Evolutionary conservation across 2,888 invertebrate species (phyloP).

Genomic region (Philopedon plagiatum): DNA sequence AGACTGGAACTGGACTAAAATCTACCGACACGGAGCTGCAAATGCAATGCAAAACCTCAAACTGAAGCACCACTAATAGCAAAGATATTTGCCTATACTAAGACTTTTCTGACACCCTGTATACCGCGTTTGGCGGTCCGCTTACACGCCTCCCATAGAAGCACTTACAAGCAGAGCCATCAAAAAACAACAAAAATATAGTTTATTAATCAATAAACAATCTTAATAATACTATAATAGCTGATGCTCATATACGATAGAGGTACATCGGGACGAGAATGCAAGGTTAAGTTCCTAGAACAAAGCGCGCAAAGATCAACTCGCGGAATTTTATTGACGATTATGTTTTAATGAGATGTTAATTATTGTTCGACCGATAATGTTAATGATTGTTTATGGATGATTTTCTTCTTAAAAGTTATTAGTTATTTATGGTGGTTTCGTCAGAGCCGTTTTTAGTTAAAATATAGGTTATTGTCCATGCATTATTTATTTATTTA

Average conservation of each 20-base stretch:
- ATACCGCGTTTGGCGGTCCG: too few relatives aligned
- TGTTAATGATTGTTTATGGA: not conserved
- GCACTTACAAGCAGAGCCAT: not conserved
- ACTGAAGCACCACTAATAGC: too few relatives aligned
- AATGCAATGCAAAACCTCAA: too few relatives aligned
- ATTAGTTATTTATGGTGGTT: too few relatives aligned
- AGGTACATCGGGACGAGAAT: not conserved
- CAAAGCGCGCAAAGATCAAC: not conserved
- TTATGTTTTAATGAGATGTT: not conserved
- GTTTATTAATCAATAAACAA: not conserved
- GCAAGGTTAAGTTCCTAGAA: slow-evolving; percentile 2
- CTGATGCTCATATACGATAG: not conserved
- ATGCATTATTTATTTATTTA: too few relatives aligned
- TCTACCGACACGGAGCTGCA: too few relatives aligned
- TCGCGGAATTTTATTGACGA: not conserved
- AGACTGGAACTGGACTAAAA: too few relatives aligned
- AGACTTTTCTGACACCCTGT: too few relatives aligned
- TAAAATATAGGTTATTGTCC: too few relatives aligned
- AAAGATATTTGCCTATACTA: too few relatives aligned
- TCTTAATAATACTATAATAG: not conserved
- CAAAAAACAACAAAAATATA: not conserved
- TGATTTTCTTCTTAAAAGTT: not conserved
- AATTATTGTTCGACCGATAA: not conserved
- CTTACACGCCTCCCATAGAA: not conserved
- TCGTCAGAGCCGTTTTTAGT: too few relatives aligned